Evolutionary conservation across 2,888 invertebrate genomes (phyloP), one percentile per base, ranked within the genome.

Genomic region (Gari tellinella): DNA sequence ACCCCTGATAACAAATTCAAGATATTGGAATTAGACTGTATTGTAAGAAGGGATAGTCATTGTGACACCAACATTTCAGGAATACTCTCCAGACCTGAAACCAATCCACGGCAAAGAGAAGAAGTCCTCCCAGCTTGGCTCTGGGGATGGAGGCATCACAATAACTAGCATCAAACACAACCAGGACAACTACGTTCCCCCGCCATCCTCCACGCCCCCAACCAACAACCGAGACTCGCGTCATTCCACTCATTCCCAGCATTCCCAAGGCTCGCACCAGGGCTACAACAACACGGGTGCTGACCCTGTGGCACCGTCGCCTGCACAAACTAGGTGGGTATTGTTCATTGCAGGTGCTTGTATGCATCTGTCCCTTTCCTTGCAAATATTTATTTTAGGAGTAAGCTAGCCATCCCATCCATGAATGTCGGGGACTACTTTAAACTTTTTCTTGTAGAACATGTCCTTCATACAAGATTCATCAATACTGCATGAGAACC

Each of bases 71-170:
- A 7, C 31, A 31, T n/a, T 26, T 23, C 49, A 92, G 92, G 92
- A 92, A 80, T 92, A 92, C 80, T 90, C 91, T n/a, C 92, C 92
- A 40, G 92, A 92, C 51, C 81, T 92, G 25, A 89, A 92, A 69
- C 86, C 86, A 65, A 91, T 92, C 51, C 88, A 89, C 19, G 88
- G 89, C 48, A 90, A 91, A 65, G 84, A 84, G 72, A 89, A 88
- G 69, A 90, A 90, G 63, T 80, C 78, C 31, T 80, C 85, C 12
- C 82, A 83, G 61, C 70, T 82, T 10, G 51, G 68, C 15, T 72
- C 62, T 17, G 86, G 72, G 46, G 72, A 72, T 17, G 90, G 89
- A 5, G 90, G 89, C 19, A 89, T 92, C 55, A 92, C 90, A 3
- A 85, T 92, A 15, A 92, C 91, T n/a, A 88, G 89, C 65, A 88